Evolutionary conservation across 2,888 invertebrate species (phyloP), one percentile per base, ranked within the genome.

Genomic region (Ophioninae sp.): DNA sequence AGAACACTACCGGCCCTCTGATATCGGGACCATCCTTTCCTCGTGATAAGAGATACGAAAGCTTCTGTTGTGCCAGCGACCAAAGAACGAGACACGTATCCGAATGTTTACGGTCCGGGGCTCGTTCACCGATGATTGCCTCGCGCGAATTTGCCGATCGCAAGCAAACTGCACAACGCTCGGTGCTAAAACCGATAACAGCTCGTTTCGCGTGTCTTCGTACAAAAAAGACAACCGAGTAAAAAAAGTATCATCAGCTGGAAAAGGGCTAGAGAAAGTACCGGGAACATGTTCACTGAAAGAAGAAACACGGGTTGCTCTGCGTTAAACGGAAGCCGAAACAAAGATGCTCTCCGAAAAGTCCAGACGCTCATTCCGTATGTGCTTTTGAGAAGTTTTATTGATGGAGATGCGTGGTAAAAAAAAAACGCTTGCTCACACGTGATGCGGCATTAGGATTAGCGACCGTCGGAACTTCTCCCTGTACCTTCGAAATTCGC

Each of bases 381-480:
- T 23, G 50, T 68, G 13, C 7, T 23, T 21, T 20, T 13, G 17
- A 67, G 41, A 7, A 3, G 30, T 17, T 69, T 69, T 56, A 20
- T 30, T n/a, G 7, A 17, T 10, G 21, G 23, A 44, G 30, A 73
- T 59, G 50, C 57, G 62, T 44, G 65, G 72, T 56, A 41, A 41
- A 50, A 50, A 13, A 50, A 50, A 50, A 50, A 50, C 2, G 50
- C 50, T 30, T 50, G 50, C 23, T 41, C 72, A 13, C 20, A 56
- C 10, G 50, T 50, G 17, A 50, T 6, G 50, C 13, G 17, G 50
- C 17, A 30, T 30, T 30, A 17, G 17, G 50, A 2, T 50, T 50
- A 50, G 17, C 50, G 50, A 50, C 17, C 50, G 59, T 56, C 17
- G 13, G 10, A 72, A 41, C 57, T 67, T 64, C 72, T 79, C 59